Evolutionary conservation across 2,113 vertebrate species (phyloP).

Genomic region (Falcunculus frontatus): DNA sequence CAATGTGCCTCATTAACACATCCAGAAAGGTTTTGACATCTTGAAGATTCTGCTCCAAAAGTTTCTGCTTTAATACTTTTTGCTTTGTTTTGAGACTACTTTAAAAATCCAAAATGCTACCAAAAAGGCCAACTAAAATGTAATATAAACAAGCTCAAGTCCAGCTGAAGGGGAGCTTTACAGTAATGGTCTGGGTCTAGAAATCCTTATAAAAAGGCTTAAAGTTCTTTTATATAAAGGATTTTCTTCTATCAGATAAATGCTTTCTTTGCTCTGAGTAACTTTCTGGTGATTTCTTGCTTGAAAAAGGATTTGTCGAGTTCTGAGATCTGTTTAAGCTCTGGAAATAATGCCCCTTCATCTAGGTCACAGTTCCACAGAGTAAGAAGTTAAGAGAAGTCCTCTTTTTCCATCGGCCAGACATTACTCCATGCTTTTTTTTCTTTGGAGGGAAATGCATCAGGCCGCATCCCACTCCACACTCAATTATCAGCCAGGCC

Average conservation of each 20-base stretch:
- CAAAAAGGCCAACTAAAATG: background rate
- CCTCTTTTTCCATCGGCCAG: background rate
- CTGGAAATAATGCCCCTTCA: background rate
- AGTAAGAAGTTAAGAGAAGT: background rate
- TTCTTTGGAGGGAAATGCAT: background rate
- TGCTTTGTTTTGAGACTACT: background rate
- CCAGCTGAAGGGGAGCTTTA: constrained; percentile 23
- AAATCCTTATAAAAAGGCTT: background rate
- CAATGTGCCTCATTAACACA: background rate
- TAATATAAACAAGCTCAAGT: constrained; percentile 6
- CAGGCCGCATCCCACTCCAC: background rate
- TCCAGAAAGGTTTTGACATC: background rate
- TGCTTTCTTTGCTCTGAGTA: background rate
- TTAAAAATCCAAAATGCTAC: background rate
- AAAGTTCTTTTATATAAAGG: background rate
- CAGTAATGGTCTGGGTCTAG: background rate
- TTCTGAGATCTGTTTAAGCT: background rate
- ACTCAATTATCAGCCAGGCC: background rate
- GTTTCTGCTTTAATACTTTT: background rate
- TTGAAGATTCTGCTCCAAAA: background rate
- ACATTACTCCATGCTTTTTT: background rate
- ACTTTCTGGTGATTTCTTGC: constrained; percentile 10
- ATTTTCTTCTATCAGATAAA: constrained; percentile 24
- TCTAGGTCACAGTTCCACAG: background rate
- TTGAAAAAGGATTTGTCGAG: background rate